Conservation (phyloP, 2,797 vertebrate genomes). For the Orestias chungarensis region DNA sequence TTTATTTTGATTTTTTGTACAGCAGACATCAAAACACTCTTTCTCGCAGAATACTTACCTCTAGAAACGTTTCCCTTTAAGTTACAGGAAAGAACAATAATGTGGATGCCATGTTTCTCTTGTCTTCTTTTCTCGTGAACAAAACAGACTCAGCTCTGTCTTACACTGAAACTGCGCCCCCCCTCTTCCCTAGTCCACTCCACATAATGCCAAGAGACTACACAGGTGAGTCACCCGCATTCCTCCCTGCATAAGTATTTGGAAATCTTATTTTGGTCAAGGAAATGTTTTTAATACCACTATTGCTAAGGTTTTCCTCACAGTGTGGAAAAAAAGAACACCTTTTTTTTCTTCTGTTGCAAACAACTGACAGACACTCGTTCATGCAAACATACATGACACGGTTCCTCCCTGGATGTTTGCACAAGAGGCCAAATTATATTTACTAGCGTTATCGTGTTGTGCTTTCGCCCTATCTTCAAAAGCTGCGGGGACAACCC, state of each 20-base stretch:
- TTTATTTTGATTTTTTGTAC: neutral
- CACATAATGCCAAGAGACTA: constrained; percentile 83
- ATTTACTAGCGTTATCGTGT: constrained; percentile 56
- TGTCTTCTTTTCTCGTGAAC: constrained; percentile 36
- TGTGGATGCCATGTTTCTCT: constrained; percentile 12
- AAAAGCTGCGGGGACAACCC: constrained; percentile 57
- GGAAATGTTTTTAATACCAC: neutral
- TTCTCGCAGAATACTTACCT: neutral
- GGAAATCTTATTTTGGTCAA: neutral
- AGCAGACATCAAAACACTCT: neutral
- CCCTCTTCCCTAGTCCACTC: constrained; percentile 79
- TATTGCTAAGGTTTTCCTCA: neutral
- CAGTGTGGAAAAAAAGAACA: constrained; percentile 1
- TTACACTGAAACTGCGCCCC: constrained; percentile 92
- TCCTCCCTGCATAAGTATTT: neutral
- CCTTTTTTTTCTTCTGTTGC: constrained; percentile 7
- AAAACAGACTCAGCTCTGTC: constrained; percentile 90
- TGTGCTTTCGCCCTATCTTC: constrained; percentile 57
- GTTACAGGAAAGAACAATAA: neutral
- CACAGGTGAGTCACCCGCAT: constrained; percentile 83
- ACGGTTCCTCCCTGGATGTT: constrained; percentile 35
- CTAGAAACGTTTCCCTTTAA: constrained; percentile 1
- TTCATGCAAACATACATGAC: constrained; percentile 19
- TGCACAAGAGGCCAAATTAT: constrained; percentile 44
- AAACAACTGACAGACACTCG: constrained; percentile 4